Percentiles rank a stretch among this genome's conserved stretches.
Evolutionary conservation across 2,797 vertebrate species (phyloP).

Genomic region (Halcyon leucocephala): DNA sequence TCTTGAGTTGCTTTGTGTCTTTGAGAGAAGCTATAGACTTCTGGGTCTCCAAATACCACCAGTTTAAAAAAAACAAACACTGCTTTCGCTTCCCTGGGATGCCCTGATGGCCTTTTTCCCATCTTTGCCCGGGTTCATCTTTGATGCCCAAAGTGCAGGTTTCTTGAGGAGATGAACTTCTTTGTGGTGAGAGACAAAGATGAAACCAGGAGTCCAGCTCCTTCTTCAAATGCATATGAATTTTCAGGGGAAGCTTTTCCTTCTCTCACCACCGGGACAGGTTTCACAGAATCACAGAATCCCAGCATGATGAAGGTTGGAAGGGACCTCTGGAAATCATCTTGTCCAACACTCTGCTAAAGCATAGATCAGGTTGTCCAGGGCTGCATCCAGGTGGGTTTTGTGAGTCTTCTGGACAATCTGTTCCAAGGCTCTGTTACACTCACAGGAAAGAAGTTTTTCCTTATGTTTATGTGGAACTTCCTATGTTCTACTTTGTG

Average conservation of each 20-base stretch:
- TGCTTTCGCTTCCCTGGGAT: not conserved
- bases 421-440: not conserved
- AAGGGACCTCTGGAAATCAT: not conserved
- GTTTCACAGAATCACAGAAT: not conserved
- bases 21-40: not conserved
- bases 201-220: not conserved
- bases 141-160: not conserved
- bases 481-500: not conserved
- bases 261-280: not conserved
- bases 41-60: not conserved
- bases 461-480: not conserved
- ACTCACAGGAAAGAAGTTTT: not conserved
- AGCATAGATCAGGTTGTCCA: not conserved
- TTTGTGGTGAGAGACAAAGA: not conserved
- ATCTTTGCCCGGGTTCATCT: not conserved
- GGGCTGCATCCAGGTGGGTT: not conserved
- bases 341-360: not conserved
- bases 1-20: not conserved
- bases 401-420: not conserved
- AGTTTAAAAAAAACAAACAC: rapidly evolving
- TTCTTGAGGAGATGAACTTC: not conserved
- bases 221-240: not conserved
- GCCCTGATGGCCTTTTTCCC: rapidly evolving
- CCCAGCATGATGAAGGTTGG: not conserved
- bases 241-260: not conserved